Percentiles rank a stretch among this genome's conserved stretches.
phyloP scores from a whole-genome alignment of 2,113 vertebrate genomes.

The Ahaetulla prasina region DNA sequence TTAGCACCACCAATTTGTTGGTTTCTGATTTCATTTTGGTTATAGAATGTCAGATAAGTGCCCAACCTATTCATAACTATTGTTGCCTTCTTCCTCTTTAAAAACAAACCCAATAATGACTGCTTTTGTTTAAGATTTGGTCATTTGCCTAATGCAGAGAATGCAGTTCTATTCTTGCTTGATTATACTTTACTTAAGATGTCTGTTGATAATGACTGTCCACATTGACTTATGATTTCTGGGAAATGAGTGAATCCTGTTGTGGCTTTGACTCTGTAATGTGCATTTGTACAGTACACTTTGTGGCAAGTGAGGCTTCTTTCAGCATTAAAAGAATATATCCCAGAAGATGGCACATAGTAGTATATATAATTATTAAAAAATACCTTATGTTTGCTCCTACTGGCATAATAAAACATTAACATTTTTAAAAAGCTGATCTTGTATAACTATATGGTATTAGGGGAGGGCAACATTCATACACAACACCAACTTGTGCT shows the following conservation, averaged over 20 bases:
- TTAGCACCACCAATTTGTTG: not conserved
- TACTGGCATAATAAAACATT: not conserved
- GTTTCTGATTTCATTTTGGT: not conserved
- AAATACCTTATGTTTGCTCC: not conserved
- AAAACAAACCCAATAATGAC: not conserved
- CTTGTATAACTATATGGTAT: not conserved
- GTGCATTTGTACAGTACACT: not conserved
- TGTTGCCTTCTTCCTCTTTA: not conserved
- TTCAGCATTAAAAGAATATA: not conserved
- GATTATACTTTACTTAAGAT: not conserved
- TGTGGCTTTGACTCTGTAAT: not conserved
- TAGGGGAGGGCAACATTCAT: not conserved
- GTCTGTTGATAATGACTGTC: not conserved
- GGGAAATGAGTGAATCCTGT: not conserved
- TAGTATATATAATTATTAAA: not conserved
- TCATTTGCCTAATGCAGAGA: not conserved
- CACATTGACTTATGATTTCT: not conserved
- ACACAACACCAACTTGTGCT: not conserved
- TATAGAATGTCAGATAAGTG: not conserved
- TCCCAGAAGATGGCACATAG: not conserved
- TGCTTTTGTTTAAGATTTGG: not conserved
- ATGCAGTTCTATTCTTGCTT: not conserved
- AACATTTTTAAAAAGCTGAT: not conserved
- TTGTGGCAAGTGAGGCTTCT: not conserved
- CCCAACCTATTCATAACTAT: not conserved